phyloP scores from a whole-genome alignment of 1,140 invertebrate genomes.

The Thaumetopoea pityocampa region DNA sequence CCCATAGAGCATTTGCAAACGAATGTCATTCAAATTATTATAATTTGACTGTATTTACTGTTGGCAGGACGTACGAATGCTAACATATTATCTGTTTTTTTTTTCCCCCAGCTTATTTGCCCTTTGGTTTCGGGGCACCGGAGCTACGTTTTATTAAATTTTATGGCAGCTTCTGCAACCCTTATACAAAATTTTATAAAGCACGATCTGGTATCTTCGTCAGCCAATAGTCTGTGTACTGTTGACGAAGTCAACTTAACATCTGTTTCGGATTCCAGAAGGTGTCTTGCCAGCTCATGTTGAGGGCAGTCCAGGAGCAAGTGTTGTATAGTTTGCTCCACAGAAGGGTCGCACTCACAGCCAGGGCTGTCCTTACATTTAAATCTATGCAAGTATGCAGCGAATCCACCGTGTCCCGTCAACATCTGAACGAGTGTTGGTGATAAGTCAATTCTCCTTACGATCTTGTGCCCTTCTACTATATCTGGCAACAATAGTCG shows the following conservation, averaged over 20 bases:
- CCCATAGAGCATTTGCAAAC: no score
- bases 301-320: background rate
- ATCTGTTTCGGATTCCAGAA: background rate
- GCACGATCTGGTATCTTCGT: background rate
- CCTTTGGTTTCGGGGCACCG: no score
- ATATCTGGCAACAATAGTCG: background rate
- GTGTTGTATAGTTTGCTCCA: background rate
- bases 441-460: background rate
- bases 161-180: no score
- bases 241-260: background rate
- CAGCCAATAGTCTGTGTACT: background rate
- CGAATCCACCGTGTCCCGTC: no score
- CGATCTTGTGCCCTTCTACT: background rate
- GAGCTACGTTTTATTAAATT: no score
- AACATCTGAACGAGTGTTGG: background rate
- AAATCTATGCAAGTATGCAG: no score
- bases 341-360: background rate
- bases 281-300: background rate
- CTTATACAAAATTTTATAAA: background rate
- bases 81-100: no score
- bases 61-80: no score
- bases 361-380: background rate
- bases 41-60: no score
- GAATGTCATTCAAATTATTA: no score
- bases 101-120: no score